phyloP scores from a whole-genome alignment of 2,797 vertebrate species.

The Sphenopsis melanotis region DNA sequence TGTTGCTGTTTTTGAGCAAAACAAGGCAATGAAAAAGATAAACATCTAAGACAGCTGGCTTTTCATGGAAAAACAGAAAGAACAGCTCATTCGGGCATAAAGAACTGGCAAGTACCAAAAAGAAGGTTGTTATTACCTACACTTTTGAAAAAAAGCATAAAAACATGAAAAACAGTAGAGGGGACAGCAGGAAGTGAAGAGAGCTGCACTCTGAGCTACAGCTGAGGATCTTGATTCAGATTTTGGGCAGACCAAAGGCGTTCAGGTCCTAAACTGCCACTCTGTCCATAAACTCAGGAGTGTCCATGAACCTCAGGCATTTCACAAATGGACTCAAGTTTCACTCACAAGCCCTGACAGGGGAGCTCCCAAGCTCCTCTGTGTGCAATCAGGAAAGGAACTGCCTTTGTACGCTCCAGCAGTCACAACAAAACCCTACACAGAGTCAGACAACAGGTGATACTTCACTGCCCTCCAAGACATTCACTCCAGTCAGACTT shows the following conservation, averaged over 20 bases:
- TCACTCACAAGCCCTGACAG: background rate
- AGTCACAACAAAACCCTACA: background rate
- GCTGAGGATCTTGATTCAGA: background rate
- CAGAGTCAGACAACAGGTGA: background rate
- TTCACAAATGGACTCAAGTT: background rate
- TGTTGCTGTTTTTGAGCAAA: background rate
- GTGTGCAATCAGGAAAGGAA: background rate
- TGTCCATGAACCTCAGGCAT: background rate
- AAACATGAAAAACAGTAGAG: background rate
- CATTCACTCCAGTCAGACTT: background rate
- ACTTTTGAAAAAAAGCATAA: background rate
- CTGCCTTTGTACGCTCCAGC: background rate
- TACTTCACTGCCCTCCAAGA: background rate
- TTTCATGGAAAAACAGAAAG: background rate
- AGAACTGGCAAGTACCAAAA: background rate
- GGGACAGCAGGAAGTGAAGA: background rate
- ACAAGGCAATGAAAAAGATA: background rate
- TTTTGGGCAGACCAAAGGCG: background rate
- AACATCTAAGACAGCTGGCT: background rate
- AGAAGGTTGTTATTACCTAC: background rate
- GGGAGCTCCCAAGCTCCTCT: background rate
- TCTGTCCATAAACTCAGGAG: background rate
- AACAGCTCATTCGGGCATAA: background rate
- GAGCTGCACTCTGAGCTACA: background rate
- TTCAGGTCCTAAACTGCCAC: background rate